Evolutionary conservation across 1,140 invertebrate species (phyloP), one percentile per base, ranked within the genome.

Genomic region (Listronotus oregonensis): DNA sequence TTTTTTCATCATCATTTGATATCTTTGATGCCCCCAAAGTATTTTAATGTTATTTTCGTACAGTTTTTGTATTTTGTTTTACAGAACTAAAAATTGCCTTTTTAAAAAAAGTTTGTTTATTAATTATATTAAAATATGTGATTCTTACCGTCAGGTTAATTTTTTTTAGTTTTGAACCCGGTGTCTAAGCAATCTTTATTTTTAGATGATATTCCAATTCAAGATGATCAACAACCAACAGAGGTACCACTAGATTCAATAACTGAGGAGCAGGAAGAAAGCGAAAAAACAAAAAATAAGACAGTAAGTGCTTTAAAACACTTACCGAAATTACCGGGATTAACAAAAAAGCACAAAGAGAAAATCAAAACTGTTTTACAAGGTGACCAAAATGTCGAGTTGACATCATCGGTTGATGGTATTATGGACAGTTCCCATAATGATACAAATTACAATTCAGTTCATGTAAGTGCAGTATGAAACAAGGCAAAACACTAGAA

Each of bases 191-290:
- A 27, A 27, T 27, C 5, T 46, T 46, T 17, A 7, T 14, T 67
- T 59, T 68, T 32, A 79, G 78, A 79, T 73, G 78, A 79, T 58
- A 79, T 79, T 51, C 78, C 78, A n/a, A 79, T 79, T 14, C 76
- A 78, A 70, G 69, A 74, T 56, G 70, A 73, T 43, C 67, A 73
- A 57, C 66, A 64, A 15, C 64, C 50, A 27, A 6, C 27, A 11
- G 75, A 73, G n/a, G 70, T 39, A 5, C 71, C 69, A 8, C 59
- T 79, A 34, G 75, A 77, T 64, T 78, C 78, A 1, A 79, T 79
- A 34, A 73, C 74, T 1, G 78, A 79, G 59, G 78, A 79, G 51
- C 75, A 75, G 58, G 76, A 77, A 64, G 76, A 73, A 50, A 67
- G 54, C 6, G 75, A 77, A 18, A 75, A 74, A 58, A 57, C 54